Evolutionary conservation across 2,888 invertebrate genomes (phyloP), one percentile per base, ranked within the genome.

Genomic region (Campopleginae sp.): DNA sequence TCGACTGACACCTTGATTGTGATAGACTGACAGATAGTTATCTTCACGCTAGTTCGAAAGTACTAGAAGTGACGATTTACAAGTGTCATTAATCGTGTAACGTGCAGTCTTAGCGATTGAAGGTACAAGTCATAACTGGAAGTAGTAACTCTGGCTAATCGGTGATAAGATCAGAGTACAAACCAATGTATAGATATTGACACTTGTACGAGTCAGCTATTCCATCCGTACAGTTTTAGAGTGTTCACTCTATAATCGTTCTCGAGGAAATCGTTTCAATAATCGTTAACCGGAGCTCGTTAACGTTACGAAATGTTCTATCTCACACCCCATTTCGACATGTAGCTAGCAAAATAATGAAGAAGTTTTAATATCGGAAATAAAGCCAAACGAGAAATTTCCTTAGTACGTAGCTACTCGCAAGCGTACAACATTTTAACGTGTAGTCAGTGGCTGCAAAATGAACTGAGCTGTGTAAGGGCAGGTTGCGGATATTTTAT

Each of bases 131-230:
- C 76, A 76, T 85, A 85, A 82, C 76, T 48, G 17, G 7, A 6
- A 42, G 66, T 65, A 82, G 48, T 85, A 80, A 80, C 75, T 42
- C 65, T 23, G 79, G 71, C 72, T 80, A 66, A 85, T 82, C 79
- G 79, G 78, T 51, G 48, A 85, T 82, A 58, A 58, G 71, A 82
- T 76, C 78, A 70, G 71, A 70, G 54, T 61, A 78, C 19, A 17
- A 27, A 61, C 23, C 38, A 27, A 46, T 42, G n/a, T 46, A 63
- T 23, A 46, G 66, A 61, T 46, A 66, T 71, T 65, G 70, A 58
- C 65, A 70, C 65, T 75, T 65, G 31, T 31, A 51, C 54, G 31
- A 70, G 70, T 44, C 19, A 58, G 71, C 46, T 19, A 54, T 48
- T 78, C 54, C 61, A 46, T 46, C 44, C 38, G 17, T 72, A 27